A percentile compares a stretch with the other conserved stretches of the same genome.
phyloP scores from a whole-genome alignment of 2,113 vertebrate genomes.

The Lagopus leucura region DNA sequence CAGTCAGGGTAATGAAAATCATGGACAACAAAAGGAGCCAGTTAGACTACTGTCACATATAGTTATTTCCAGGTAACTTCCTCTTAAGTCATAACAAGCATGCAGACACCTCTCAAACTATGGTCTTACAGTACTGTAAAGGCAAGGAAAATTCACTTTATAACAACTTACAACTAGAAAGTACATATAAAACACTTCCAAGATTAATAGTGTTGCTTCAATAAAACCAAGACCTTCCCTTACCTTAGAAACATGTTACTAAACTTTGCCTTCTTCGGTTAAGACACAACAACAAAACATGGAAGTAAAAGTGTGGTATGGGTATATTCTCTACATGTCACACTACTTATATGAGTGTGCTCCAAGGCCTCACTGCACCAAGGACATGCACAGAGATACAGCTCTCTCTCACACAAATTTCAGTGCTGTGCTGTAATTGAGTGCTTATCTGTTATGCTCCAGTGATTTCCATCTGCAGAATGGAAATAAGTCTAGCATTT shows the following conservation, averaged over 20 bases:
- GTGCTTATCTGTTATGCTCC: neutral
- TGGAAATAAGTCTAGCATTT: constrained; percentile 1
- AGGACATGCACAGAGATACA: neutral
- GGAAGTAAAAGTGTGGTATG: neutral
- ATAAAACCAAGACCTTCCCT: neutral
- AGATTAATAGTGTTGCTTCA: neutral
- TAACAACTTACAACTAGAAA: neutral
- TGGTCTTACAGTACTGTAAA: neutral
- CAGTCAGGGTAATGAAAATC: neutral
- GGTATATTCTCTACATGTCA: neutral
- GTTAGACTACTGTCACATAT: neutral
- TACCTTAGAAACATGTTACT: neutral
- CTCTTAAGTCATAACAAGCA: neutral
- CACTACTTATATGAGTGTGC: neutral
- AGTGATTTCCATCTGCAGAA: constrained; percentile 38
- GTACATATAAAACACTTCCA: neutral
- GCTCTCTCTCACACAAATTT: neutral
- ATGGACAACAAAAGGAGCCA: neutral
- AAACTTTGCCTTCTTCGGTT: neutral
- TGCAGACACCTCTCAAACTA: neutral
- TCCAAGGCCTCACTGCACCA: neutral
- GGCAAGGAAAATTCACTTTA: neutral
- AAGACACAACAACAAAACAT: neutral
- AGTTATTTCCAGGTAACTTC: neutral
- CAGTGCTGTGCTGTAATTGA: neutral